These are phyloP conservation scores for Chymomyza fuscimana DNA, from an alignment of 2,888 invertebrate genomes.

Conservation along the genomic window DNA sequence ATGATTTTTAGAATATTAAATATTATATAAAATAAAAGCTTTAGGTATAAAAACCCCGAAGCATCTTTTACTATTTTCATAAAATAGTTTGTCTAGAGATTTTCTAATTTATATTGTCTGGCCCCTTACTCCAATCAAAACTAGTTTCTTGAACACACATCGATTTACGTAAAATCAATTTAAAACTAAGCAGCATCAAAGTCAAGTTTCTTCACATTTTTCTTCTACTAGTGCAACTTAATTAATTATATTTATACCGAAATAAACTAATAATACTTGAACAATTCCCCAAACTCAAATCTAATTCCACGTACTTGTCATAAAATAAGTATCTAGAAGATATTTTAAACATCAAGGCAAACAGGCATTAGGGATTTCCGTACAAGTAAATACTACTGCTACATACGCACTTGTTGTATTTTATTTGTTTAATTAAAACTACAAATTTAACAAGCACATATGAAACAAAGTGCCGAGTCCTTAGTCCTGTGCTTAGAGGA, in stretches of 20 bases:
- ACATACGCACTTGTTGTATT: conserved; percentile 21
- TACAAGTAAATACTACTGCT: background rate
- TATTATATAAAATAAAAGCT: no score
- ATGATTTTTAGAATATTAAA: no score
- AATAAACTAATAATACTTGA: background rate
- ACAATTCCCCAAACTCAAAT: background rate
- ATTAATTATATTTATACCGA: background rate
- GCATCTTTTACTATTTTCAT: no score
- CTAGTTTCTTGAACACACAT: background rate
- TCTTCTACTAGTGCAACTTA: background rate
- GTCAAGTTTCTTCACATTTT: background rate
- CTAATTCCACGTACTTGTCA: conserved; percentile 1
- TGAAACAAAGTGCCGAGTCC: background rate
- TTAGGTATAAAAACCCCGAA: no score
- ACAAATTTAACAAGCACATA: conserved; percentile 33
- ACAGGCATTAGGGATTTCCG: conserved; percentile 6
- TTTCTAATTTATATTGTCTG: no score
- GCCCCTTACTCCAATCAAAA: no score
- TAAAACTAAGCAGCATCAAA: background rate
- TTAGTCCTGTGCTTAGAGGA: background rate
- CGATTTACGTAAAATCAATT: background rate
- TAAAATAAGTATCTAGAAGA: background rate
- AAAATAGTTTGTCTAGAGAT: no score
- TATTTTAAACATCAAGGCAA: background rate
- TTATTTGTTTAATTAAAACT: conserved; percentile 55